Conservation (phyloP, 1,140 invertebrate species). For the Thereuonema tuberculata region DNA sequence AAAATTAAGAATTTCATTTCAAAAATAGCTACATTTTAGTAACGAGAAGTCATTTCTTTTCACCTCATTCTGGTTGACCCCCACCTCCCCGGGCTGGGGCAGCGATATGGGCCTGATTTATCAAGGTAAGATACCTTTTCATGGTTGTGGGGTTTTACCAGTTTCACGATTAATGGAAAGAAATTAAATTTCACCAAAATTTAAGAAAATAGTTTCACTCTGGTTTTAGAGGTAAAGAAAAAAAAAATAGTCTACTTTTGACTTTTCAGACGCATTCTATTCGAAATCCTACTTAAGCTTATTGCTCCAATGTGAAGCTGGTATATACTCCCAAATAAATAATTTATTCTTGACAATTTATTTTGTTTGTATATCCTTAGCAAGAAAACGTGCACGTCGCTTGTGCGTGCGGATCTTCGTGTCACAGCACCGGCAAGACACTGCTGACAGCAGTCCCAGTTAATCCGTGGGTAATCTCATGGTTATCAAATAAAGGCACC, state of each 20-base stretch:
- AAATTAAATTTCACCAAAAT: too few species aligned
- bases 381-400: conserved; percentile 1
- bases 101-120: conserved; percentile 12
- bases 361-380: conserved; percentile 13
- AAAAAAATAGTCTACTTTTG: too few species aligned
- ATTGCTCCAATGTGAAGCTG: not conserved
- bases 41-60: not conserved
- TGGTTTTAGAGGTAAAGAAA: too few species aligned
- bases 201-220: too few species aligned
- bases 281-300: too few species aligned
- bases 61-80: not conserved
- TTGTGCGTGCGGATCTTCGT: not conserved
- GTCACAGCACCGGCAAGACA: conserved; percentile 2
- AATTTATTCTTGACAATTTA: conserved; percentile 7
- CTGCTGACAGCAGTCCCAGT: conserved; percentile 5
- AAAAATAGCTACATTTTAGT: too few species aligned
- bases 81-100: conserved; percentile 3
- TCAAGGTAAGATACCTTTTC: conserved; percentile 12
- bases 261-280: too few species aligned
- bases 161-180: too few species aligned
- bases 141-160: not conserved
- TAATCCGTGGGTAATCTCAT: conserved; percentile 6
- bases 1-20: too few species aligned
- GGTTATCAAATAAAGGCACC: conserved; percentile 8
- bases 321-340: not conserved